These are phyloP conservation scores for Epicampocera succincta DNA, from an alignment of 2,888 invertebrate genomes.

Conservation along the genomic window DNA sequence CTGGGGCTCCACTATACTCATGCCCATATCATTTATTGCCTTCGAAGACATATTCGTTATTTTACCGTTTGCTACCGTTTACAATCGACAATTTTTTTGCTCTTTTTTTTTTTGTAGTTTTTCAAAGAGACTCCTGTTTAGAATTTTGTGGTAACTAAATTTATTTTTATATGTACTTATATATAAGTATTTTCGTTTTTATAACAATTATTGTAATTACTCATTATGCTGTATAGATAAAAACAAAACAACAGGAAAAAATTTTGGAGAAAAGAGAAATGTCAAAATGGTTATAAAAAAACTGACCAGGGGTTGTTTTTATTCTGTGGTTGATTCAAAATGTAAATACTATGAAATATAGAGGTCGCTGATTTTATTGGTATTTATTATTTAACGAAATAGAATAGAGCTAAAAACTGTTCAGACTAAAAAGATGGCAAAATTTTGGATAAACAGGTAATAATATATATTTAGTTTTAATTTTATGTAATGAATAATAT, in stretches of 20 bases:
- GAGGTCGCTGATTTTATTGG: slow-evolving; percentile 2
- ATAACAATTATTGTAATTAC: slow-evolving; percentile 55
- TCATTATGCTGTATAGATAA: slow-evolving; percentile 54
- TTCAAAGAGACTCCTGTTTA: slow-evolving; percentile 12
- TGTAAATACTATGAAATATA: neutral
- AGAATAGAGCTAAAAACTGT: too few species aligned
- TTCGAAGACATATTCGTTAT: slow-evolving; percentile 64
- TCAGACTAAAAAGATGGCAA: too few species aligned
- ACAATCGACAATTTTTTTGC: neutral
- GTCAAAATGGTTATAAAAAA: slow-evolving; percentile 5
- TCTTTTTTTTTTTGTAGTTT: slow-evolving; percentile 1
- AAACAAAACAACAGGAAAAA: slow-evolving; percentile 51
- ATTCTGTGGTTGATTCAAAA: neutral
- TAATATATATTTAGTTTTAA: too few species aligned
- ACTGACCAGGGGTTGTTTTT: slow-evolving; percentile 18
- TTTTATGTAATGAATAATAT: too few species aligned
- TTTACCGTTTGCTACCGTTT: neutral
- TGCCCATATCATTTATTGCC: slow-evolving; percentile 78
- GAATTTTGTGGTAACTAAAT: slow-evolving; percentile 2
- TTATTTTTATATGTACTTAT: slow-evolving; percentile 25
- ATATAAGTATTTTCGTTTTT: slow-evolving; percentile 37
- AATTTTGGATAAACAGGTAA: too few species aligned
- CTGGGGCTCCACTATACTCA: slow-evolving; percentile 84
- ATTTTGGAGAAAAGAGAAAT: neutral
- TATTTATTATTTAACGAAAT: neutral